Percentiles rank a stretch among this genome's conserved stretches.
Evolutionary conservation across 2,113 vertebrate genomes (phyloP).

Genomic region (Scatophagus argus): DNA sequence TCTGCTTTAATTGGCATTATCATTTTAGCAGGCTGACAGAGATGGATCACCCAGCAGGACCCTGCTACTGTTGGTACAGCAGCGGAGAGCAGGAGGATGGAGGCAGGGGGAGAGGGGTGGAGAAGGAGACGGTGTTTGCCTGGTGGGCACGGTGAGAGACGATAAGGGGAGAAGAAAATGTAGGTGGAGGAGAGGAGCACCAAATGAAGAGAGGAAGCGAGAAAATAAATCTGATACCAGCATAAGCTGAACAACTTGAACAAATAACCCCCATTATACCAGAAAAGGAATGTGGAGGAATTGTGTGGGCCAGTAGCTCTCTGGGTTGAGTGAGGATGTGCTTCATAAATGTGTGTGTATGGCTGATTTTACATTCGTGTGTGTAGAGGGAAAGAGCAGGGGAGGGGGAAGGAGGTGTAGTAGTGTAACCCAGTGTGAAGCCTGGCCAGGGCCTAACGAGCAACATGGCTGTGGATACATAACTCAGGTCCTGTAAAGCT

Average conservation of each 20-base stretch:
- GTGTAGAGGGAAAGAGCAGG: slow-evolving; percentile 40
- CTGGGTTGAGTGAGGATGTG: slow-evolving; percentile 31
- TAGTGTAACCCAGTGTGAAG: slow-evolving; percentile 77
- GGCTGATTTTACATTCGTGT: slow-evolving; percentile 29
- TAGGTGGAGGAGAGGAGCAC: slow-evolving; percentile 37
- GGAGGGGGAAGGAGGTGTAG: slow-evolving; percentile 50
- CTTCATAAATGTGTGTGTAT: slow-evolving; percentile 38
- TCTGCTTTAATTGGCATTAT: slow-evolving; percentile 95
- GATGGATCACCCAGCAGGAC: slow-evolving; percentile 87
- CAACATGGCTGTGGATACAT: slow-evolving; percentile 69
- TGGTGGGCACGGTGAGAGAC: slow-evolving; percentile 38
- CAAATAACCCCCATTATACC: slow-evolving; percentile 66
- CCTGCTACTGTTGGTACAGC: slow-evolving; percentile 63
- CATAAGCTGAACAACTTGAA: slow-evolving; percentile 54
- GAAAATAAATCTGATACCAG: slow-evolving; percentile 59
- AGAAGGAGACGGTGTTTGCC: slow-evolving; percentile 21
- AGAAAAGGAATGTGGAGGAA: slow-evolving; percentile 39
- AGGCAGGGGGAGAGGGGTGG: not conserved
- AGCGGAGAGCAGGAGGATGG: not conserved
- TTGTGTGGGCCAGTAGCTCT: slow-evolving; percentile 50
- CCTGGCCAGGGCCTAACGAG: slow-evolving; percentile 77
- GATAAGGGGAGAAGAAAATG: slow-evolving; percentile 30
- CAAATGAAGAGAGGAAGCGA: slow-evolving; percentile 37
- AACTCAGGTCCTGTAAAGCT: slow-evolving; percentile 84
- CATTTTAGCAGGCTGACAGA: slow-evolving; percentile 94